Evolutionary conservation across 2,113 vertebrate species (phyloP).

Genomic region (Dromaius novaehollandiae): DNA sequence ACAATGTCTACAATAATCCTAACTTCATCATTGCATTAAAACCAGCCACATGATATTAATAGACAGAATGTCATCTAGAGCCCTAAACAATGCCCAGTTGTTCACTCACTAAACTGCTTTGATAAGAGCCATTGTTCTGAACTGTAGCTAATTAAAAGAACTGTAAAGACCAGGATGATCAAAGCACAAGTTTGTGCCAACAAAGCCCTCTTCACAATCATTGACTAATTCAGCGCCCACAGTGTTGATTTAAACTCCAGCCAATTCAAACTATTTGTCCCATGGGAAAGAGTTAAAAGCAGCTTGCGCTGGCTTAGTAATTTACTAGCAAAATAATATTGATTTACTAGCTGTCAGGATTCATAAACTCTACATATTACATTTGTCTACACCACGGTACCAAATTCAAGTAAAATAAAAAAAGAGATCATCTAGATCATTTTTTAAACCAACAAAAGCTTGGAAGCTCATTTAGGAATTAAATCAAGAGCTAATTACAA

Average conservation of each 20-base stretch:
- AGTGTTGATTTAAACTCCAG: slow-evolving; percentile 66
- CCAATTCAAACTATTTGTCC: slow-evolving; percentile 64
- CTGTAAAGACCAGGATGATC: slow-evolving; percentile 61
- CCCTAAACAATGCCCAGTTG: slow-evolving; percentile 60
- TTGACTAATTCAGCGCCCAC: slow-evolving; percentile 54
- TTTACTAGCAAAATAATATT: slow-evolving; percentile 72
- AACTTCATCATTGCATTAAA: slow-evolving; percentile 38
- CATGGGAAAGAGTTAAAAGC: slow-evolving; percentile 75
- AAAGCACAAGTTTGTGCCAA: slow-evolving; percentile 66
- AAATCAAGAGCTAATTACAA: slow-evolving; percentile 47
- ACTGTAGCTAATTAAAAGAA: slow-evolving; percentile 68
- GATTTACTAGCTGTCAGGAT: slow-evolving; percentile 76
- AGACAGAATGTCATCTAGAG: slow-evolving; percentile 51
- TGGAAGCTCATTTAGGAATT: slow-evolving; percentile 43
- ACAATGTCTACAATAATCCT: slow-evolving; percentile 23
- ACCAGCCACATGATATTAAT: slow-evolving; percentile 45
- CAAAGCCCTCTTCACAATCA: slow-evolving; percentile 62
- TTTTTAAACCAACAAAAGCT: slow-evolving; percentile 50
- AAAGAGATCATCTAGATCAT: slow-evolving; percentile 9
- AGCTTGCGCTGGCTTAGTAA: slow-evolving; percentile 43
- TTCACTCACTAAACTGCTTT: slow-evolving; percentile 48
- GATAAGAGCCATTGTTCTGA: slow-evolving; percentile 61
- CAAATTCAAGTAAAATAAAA: slow-evolving; percentile 48
- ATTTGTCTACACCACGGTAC: slow-evolving; percentile 58
- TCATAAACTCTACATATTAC: slow-evolving; percentile 54